Base-by-base conservation (phyloP, 1,140 invertebrate species). In the Drosophila willistoni region DNA sequence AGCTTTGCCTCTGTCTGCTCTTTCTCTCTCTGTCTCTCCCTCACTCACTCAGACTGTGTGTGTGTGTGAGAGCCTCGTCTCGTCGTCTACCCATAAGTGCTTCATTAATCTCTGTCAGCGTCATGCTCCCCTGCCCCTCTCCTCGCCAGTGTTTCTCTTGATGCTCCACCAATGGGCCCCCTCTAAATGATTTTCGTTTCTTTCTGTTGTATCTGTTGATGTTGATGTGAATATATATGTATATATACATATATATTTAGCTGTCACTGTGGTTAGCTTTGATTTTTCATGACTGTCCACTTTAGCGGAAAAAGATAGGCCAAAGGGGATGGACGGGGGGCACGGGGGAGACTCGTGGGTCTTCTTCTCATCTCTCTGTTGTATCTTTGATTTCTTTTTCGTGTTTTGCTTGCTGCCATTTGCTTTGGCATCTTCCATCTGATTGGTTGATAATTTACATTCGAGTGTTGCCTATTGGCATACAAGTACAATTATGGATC, bases 21-120 rank as follows among this genome's bases (percentile, higher is more conserved):
- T 68, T 65, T 64, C 25, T 67, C 41, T 71, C 7, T 36, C 34
- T 0, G 5, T 29, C 6, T 7, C 29, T 29, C 29, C 6, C 29
- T 29, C 6, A 29, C 5, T 29, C 1, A 29, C 41, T 74, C 64
- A 65, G 71, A 61, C 34, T 64, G 41, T 69, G 47, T 74, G 69
- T 84, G 77, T 66, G 59, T 51, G 14, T 68, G 65, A 57, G 75
- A 14, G 61, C 69, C 79, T 81, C 80, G 79, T 77, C 79, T 84
- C 69, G 73, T 81, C 80, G 79, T 77, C 79, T 84, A 70, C 79
- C 83, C 83, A 86, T 86, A 86, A 86, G 83, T 86, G 83, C 83
- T 86, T 86, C 83, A 86, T 86, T 86, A 86, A 86, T 86, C 83
- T 86, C 83, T 86, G 83, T 86, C 83, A 89, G 84, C 79, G 76